phyloP scores from a whole-genome alignment of 2,797 vertebrate species.

The Micrastur ruficollis region DNA sequence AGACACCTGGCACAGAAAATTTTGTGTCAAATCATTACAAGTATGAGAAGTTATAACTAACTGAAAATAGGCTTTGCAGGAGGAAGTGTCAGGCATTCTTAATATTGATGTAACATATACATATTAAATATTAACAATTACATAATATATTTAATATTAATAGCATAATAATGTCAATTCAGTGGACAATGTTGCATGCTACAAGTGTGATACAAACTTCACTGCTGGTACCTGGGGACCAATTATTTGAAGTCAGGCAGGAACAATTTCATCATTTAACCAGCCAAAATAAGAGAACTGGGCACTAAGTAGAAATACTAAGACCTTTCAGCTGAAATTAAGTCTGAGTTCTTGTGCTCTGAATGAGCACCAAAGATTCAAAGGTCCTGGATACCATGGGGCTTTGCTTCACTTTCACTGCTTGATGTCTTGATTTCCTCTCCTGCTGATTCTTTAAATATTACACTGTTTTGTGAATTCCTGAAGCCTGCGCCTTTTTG shows the following conservation, averaged over 20 bases:
- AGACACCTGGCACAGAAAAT: constrained; percentile 25
- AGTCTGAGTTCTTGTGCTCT: not conserved
- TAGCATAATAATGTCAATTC: not conserved
- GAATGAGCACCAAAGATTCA: not conserved
- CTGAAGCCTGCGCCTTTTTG: not conserved
- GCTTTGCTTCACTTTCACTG: not conserved
- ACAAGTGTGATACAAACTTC: not conserved
- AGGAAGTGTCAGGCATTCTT: not conserved
- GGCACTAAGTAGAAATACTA: not conserved
- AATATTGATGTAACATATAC: not conserved
- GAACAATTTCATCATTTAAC: not conserved
- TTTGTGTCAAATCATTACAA: constrained; percentile 8
- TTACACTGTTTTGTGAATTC: not conserved
- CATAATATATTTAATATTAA: not conserved
- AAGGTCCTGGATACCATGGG: not conserved
- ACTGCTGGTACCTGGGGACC: not conserved
- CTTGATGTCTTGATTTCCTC: not conserved
- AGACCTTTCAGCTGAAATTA: not conserved
- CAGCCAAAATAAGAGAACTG: not conserved
- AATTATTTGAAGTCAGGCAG: not conserved
- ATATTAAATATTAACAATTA: not conserved
- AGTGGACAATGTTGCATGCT: not conserved
- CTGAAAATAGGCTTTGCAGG: constrained; percentile 5
- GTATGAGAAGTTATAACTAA: constrained; percentile 1
- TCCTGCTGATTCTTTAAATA: not conserved